Evolutionary conservation across 2,113 vertebrate species (phyloP).

Genomic region (Crotalus tigris): DNA sequence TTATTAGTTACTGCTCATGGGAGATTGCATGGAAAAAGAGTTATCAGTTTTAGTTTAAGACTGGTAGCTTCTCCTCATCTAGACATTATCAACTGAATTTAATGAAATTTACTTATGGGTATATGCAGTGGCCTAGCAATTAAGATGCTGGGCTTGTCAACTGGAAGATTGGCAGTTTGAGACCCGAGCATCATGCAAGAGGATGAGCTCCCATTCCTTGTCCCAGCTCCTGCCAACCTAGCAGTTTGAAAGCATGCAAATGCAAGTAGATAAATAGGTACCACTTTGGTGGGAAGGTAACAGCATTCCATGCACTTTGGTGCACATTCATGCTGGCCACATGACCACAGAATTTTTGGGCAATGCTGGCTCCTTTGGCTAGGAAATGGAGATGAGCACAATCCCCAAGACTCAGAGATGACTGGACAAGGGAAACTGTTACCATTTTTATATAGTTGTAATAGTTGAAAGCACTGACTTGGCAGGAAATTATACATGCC

Average conservation of each 20-base stretch:
- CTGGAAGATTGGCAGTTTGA: neutral
- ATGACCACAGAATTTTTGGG: neutral
- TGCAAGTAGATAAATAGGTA: neutral
- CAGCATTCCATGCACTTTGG: neutral
- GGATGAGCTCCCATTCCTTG: neutral
- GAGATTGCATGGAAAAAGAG: neutral
- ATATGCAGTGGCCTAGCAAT: neutral
- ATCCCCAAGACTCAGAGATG: neutral
- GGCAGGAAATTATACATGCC: neutral
- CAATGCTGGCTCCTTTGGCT: neutral
- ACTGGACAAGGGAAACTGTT: neutral
- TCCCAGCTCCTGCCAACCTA: neutral
- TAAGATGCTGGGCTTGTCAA: neutral
- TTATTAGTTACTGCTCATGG: neutral
- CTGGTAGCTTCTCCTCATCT: neutral
- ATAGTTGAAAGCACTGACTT: neutral
- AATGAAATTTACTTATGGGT: neutral
- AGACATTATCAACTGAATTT: neutral
- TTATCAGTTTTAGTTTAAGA: neutral
- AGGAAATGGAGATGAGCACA: neutral
- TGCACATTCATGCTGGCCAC: neutral
- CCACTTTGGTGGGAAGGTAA: neutral
- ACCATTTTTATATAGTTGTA: neutral
- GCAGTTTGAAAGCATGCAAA: neutral
- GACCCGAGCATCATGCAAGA: neutral